A percentile compares a stretch with the other conserved stretches of the same genome.
Evolutionary conservation across 2,797 vertebrate species (phyloP).

Genomic region (Parauchenoglanis ngamensis): DNA sequence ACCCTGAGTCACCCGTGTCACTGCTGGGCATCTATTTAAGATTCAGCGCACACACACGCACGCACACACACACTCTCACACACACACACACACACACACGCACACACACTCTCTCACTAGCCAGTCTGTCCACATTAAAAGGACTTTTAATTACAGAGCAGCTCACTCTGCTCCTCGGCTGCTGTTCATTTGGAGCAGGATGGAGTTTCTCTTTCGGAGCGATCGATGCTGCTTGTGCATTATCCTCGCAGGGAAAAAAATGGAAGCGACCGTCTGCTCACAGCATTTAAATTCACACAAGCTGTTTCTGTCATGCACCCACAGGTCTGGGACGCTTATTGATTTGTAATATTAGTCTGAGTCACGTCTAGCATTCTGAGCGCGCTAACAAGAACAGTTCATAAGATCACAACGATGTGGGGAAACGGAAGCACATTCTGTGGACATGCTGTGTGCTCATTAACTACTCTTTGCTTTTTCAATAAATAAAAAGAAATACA

Average conservation of each 20-base stretch:
- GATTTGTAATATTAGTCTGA: conserved; percentile 16
- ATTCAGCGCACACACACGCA: conserved; percentile 28
- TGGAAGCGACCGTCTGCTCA: background rate
- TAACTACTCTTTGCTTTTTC: background rate
- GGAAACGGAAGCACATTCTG: background rate
- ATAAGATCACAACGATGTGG: background rate
- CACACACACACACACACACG: conserved; percentile 36
- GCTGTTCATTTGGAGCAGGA: conserved; percentile 57
- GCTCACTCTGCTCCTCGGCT: conserved; percentile 50
- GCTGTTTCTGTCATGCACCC: background rate
- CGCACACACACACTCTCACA: conserved; percentile 45
- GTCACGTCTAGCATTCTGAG: background rate
- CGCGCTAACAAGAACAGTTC: background rate
- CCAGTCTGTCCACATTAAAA: conserved; percentile 49
- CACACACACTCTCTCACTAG: conserved; percentile 21
- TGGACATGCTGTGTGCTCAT: background rate
- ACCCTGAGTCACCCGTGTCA: conserved; percentile 29
- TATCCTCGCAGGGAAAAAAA: conserved; percentile 36
- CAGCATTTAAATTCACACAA: background rate
- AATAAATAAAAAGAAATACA: too few relatives aligned
- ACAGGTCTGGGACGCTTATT: background rate
- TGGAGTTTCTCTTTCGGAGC: conserved; percentile 5
- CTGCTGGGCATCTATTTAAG: conserved; percentile 38
- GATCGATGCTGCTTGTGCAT: conserved; percentile 63
- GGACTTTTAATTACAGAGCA: conserved; percentile 63